These are phyloP conservation scores for Protaetia brevitarsis DNA, from an alignment of 1,140 invertebrate genomes.

Conservation along the genomic window DNA sequence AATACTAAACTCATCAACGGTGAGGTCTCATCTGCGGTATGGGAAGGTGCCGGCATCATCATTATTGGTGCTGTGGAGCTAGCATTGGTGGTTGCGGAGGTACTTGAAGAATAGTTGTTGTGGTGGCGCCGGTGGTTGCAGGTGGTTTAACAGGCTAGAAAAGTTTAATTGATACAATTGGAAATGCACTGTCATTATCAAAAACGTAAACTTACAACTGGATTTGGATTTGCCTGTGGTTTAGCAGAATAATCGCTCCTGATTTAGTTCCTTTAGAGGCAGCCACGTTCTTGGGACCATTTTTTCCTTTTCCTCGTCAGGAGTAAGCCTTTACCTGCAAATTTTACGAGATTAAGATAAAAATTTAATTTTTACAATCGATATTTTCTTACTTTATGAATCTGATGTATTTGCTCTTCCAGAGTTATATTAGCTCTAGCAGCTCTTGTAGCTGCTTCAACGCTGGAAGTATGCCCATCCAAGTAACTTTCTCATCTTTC, in stretches of 20 bases:
- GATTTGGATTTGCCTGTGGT: slow-evolving; percentile 49
- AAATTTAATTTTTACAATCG: not conserved
- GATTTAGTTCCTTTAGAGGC: slow-evolving; percentile 33
- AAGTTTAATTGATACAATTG: no score
- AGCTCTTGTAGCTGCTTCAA: slow-evolving; percentile 86
- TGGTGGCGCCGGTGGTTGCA: slow-evolving; percentile 48
- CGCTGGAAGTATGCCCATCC: slow-evolving; percentile 96
- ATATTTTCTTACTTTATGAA: slow-evolving; percentile 68
- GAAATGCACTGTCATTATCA: no score
- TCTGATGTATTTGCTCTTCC: slow-evolving; percentile 96
- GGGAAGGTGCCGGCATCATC: slow-evolving; percentile 61
- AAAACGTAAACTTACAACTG: slow-evolving; percentile 32
- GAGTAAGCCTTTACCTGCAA: slow-evolving; percentile 81
- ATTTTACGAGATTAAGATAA: no score
- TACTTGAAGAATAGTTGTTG: slow-evolving; percentile 56
- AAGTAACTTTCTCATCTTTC: slow-evolving; percentile 88
- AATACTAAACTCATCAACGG: slow-evolving; percentile 58
- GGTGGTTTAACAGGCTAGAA: slow-evolving; percentile 44
- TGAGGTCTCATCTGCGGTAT: slow-evolving; percentile 62
- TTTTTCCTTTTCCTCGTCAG: slow-evolving; percentile 92
- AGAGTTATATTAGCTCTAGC: slow-evolving; percentile 94
- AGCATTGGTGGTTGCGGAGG: slow-evolving; percentile 53
- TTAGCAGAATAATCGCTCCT: slow-evolving; percentile 52
- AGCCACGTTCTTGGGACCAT: slow-evolving; percentile 77
- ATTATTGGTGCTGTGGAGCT: slow-evolving; percentile 58